Evolutionary conservation across 2,888 invertebrate genomes (phyloP), one percentile per base, ranked within the genome.

Genomic region (Antitype chi): DNA sequence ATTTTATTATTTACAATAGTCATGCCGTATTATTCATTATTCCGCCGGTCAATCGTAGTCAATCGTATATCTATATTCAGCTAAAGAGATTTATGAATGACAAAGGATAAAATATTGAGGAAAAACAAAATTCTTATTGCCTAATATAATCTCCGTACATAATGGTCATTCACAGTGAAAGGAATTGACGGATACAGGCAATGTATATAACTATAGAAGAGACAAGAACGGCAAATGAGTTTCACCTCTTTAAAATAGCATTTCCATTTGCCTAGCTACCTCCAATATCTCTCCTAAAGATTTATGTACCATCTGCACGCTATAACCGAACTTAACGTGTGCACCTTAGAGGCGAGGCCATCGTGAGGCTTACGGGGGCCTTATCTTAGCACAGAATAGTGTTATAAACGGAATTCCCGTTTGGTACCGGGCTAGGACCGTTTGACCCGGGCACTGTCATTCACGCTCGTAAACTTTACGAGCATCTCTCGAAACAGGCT

Each of bases 381-480:
- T 90, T 90, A 91, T 89, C 90, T 87, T 74, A 71, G 70, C 77
- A 74, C 77, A 83, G 87, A 86, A 89, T 90, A 90, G 88, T 91
- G 90, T 88, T 91, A 89, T 91, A 91, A 92, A 92, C 89, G 88
- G 87, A 90, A 91, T 90, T 89, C 88, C 88, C 89, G 88, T 91
- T 90, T 85, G 81, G 72, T 82, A 82, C 80, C 70, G 69, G 72
- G 68, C 78, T 70, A 76, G 72, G 84, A 85, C 83, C 87, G 84
- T 90, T 91, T 90, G 92, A 92, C 92, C 91, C 90, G 79, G 78
- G 83, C 82, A 84, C 89, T 90, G 90, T 89, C 90, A 89, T 89
- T 85, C 86, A 76, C 78, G 87, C 88, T 91, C 93, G 90, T 93
- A 93, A 93, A 93, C 73, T 93, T 93, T 93, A 93, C 90, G 91